Percentiles rank a stretch among this genome's conserved stretches.
Conservation (phyloP, 2,888 invertebrate species). For the Ophion slaviceki region DNA sequence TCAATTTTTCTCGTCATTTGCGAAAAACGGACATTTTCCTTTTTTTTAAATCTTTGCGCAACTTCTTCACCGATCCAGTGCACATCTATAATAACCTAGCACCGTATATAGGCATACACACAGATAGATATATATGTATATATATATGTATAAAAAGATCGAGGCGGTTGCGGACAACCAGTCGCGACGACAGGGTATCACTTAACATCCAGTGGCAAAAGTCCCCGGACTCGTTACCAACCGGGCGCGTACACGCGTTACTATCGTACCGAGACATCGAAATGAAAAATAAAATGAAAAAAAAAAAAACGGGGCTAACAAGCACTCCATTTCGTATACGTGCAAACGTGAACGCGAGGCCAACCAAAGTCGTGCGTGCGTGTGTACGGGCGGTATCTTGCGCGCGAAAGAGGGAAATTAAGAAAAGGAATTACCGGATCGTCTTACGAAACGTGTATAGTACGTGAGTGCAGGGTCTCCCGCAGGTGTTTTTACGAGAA, state of each 20-base stretch:
- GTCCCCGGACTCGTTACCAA: slow-evolving; percentile 57
- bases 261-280: slow-evolving; percentile 61
- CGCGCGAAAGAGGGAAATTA: slow-evolving; percentile 50
- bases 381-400: slow-evolving; percentile 8
- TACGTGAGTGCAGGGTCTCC: not conserved
- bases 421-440: slow-evolving; percentile 58
- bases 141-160: slow-evolving; percentile 16
- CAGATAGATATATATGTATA: not conserved
- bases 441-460: slow-evolving; percentile 31
- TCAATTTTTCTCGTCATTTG: too few relatives aligned
- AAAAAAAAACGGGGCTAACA: slow-evolving; percentile 52
- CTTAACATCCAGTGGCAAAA: slow-evolving; percentile 72
- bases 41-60: too few relatives aligned
- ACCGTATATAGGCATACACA: not conserved
- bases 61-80: too few relatives aligned
- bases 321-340: slow-evolving; percentile 21
- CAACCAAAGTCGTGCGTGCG: slow-evolving; percentile 3
- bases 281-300: not conserved
- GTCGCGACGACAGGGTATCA: slow-evolving; percentile 70
- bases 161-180: slow-evolving; percentile 64
- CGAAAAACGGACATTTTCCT: too few relatives aligned
- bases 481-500: slow-evolving; percentile 42
- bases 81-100: slow-evolving; percentile 22
- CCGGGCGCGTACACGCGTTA: slow-evolving; percentile 59
- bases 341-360: not conserved